phyloP scores from a whole-genome alignment of 2,888 invertebrate species.

The Ferrisia virgata region DNA sequence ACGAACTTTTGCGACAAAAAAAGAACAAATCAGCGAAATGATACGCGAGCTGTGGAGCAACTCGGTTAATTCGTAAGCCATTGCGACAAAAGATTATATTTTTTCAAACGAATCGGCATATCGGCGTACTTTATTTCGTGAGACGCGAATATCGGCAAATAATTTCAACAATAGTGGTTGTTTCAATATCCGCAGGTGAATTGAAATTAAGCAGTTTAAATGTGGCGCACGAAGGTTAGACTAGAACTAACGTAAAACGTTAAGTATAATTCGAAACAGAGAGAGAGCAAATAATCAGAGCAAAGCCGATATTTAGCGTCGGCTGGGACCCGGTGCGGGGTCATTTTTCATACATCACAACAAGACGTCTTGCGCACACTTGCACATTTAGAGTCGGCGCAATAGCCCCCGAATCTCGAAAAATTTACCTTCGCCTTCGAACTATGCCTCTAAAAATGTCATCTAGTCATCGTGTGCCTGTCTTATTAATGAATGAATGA shows the following conservation, averaged over 20 bases:
- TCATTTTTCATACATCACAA: conserved; percentile 8
- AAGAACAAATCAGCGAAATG: background rate
- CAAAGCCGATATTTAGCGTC: background rate
- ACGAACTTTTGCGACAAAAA: too few species aligned
- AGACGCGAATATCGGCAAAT: background rate
- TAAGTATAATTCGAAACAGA: background rate
- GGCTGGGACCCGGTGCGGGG: background rate
- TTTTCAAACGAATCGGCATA: background rate
- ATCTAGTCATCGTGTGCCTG: background rate
- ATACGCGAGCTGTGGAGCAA: background rate
- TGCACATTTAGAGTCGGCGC: conserved; percentile 13
- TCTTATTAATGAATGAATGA: background rate
- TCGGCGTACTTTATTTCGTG: too few species aligned
- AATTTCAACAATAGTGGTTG: background rate
- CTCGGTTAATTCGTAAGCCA: background rate
- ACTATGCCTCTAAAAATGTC: background rate
- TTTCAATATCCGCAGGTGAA: background rate
- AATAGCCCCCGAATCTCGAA: background rate
- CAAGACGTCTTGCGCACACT: background rate
- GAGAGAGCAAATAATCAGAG: conserved; percentile 20
- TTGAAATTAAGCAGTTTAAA: background rate
- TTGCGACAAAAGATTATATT: background rate
- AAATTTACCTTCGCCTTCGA: background rate
- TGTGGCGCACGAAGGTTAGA: background rate
- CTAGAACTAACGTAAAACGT: background rate